Conservation (phyloP, 2,797 vertebrate genomes). For the Sebastes variabilis region DNA sequence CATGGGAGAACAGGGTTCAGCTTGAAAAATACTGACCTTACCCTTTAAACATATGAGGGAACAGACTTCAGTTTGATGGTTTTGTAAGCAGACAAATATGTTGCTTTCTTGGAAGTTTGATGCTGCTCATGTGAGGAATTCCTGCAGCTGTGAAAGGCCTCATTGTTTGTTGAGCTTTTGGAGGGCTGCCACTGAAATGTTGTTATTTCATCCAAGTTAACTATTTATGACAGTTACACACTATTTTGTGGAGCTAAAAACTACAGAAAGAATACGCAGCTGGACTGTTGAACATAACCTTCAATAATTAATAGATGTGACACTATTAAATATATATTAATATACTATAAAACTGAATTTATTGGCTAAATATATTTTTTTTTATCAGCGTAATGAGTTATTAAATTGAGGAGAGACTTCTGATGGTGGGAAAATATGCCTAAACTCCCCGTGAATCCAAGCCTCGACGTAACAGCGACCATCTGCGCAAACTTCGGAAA, state of each 20-base stretch:
- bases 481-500: conserved; percentile 37
- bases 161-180: conserved; percentile 17
- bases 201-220: conserved; percentile 33
- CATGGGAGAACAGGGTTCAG: no score
- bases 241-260: neutral
- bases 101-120: neutral
- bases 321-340: no score
- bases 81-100: neutral
- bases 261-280: neutral
- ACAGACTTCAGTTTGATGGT: neutral
- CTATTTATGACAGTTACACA: conserved; percentile 10
- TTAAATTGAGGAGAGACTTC: neutral
- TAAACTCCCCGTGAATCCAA: neutral
- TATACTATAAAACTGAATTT: neutral
- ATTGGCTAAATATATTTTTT: neutral
- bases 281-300: neutral
- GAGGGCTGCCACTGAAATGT: neutral
- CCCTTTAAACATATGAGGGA: neutral
- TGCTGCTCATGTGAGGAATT: neutral
- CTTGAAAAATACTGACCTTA: no score
- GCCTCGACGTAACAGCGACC: conserved; percentile 16
- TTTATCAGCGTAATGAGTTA: neutral
- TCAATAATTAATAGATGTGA: neutral
- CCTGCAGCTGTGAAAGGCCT: conserved; percentile 27
- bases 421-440: conserved; percentile 15